Base-by-base conservation (phyloP, 2,797 vertebrate species). In the Arrhamphus sclerolepis region DNA sequence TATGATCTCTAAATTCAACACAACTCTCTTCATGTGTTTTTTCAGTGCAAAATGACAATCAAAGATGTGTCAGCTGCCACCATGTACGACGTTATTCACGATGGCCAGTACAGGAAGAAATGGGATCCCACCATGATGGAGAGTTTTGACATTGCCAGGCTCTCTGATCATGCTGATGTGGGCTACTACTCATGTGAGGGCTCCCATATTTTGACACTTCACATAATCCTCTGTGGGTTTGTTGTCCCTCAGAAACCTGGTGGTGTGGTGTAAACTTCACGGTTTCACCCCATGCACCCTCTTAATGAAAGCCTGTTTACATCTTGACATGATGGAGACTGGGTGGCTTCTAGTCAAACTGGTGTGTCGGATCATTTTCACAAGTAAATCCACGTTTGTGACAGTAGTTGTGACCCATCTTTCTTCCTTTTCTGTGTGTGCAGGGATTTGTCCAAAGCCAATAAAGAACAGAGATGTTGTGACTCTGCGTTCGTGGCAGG, bases 111-210 rank as follows among this genome's bases (percentile, higher is more conserved):
- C 71, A 82, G 91, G 1, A 86, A 75, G 62, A 79, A 64, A 2
- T 92, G 92, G 95, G 94, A 95, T 46, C 52, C 80, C 11, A 78
- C 74, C 1, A 83, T 94, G 90, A 18, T 84, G 5, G 90, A 94
- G 28, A 92, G 85, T 2, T 90, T 20, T 16, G 94, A 94, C 82
- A 92, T 95, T 0, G 89, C 90, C 54, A 80, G 74, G 1, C 67
- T 95, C 7, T 83, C 89, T 5, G 64, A 61, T 8, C 92, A 90
- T 0, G 78, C 93, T 9, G 93, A 93, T 26, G 80, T 94, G 50
- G 93, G 94, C 31, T 95, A 93, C 77, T 94, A 89, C 20, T 90
- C 92, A 34, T 92, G 94, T 95, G 72, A 94, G 94, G 1, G 29
- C 21, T 46, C 3, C 0, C 5, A 14, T 38, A 38, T 38, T 0